These are phyloP conservation scores for Macrochelys suwanniensis DNA, from an alignment of 2,797 vertebrate species.

Conservation along the genomic window DNA sequence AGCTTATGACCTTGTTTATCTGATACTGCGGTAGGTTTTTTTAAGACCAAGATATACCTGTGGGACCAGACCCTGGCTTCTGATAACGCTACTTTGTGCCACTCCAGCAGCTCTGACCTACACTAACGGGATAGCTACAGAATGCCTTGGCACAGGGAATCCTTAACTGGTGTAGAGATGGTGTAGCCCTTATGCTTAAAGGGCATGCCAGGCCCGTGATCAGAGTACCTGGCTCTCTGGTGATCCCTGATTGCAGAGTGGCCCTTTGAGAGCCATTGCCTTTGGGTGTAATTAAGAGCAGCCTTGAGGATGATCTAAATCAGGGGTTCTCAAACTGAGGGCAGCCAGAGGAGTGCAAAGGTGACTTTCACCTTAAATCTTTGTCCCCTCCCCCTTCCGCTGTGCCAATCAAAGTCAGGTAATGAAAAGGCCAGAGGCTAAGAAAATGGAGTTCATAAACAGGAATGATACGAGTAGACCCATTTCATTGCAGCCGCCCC, in stretches of 20 bases:
- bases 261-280: background rate
- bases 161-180: background rate
- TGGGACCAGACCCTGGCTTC: background rate
- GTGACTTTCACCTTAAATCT: background rate
- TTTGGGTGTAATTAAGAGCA: background rate
- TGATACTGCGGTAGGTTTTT: background rate
- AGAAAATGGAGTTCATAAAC: slow-evolving; percentile 9
- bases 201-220: background rate
- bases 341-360: background rate
- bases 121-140: rapidly evolving
- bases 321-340: too few relatives aligned
- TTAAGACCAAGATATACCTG: background rate
- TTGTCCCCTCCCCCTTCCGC: rapidly evolving
- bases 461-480: background rate
- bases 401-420: background rate
- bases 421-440: slow-evolving; percentile 35
- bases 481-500: slow-evolving; percentile 29
- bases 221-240: rapidly evolving
- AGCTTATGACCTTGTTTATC: slow-evolving; percentile 19
- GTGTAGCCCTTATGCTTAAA: background rate
- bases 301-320: background rate
- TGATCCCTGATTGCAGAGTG: rapidly evolving
- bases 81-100: background rate
- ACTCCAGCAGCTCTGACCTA: background rate
- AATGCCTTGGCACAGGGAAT: background rate